Percentiles rank a stretch among this genome's conserved stretches.
Conservation (phyloP, 2,888 invertebrate species). For the Cabera pusaria region DNA sequence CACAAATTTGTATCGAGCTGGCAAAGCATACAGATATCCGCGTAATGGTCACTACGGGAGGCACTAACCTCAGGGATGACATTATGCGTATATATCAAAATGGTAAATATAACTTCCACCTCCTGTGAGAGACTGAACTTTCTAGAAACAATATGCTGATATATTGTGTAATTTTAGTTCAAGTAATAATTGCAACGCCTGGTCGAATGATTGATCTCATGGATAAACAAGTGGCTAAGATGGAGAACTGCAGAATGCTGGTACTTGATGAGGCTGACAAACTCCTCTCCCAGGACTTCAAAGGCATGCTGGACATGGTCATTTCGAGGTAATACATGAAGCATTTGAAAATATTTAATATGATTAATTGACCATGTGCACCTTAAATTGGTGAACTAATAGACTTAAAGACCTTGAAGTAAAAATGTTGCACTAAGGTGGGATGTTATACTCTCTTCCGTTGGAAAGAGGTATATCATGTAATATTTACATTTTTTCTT, state of each 20-base stretch:
- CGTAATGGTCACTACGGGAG: slow-evolving; percentile 99
- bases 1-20: slow-evolving; percentile 99
- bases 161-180: slow-evolving; percentile 87
- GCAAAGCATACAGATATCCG: slow-evolving; percentile 98
- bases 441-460: too few species aligned
- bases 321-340: slow-evolving; percentile 83
- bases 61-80: slow-evolving; percentile 98
- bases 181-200: slow-evolving; percentile 99
- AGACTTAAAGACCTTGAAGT: too few species aligned
- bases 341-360: not conserved
- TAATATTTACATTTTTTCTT: too few species aligned
- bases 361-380: too few species aligned
- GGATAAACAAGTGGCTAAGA: slow-evolving; percentile 97
- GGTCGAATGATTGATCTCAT: slow-evolving; percentile 99
- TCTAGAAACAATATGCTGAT: not conserved
- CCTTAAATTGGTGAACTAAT: too few species aligned
- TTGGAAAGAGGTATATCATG: too few species aligned
- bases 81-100: slow-evolving; percentile 99
- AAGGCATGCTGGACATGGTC: slow-evolving; percentile 99
- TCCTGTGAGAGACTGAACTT: too few species aligned
- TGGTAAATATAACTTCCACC: slow-evolving; percentile 79
- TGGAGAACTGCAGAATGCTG: slow-evolving; percentile 97
- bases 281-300: slow-evolving; percentile 99
- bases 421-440: too few species aligned
- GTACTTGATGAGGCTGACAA: slow-evolving; percentile 99